Evolutionary conservation across 2,888 invertebrate species (phyloP), one percentile per base, ranked within the genome.

Genomic region (Xestia c-nigrum): DNA sequence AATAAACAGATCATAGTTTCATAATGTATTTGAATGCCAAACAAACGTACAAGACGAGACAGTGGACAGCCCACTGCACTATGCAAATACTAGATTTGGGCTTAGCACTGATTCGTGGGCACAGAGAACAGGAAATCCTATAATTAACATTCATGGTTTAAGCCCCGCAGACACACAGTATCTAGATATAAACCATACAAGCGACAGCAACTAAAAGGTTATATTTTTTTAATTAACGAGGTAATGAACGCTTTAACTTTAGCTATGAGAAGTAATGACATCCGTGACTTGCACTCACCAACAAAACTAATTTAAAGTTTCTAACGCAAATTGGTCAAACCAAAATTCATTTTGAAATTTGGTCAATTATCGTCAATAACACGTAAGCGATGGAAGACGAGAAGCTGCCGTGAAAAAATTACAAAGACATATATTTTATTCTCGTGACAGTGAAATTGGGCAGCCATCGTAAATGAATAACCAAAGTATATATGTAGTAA

Each of bases 291-390:
- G 89, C 88, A 88, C 87, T 89, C 84, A 68, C 78, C 84, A 89
- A 89, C 88, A 90, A 91, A 91, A 88, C 87, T 86, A 91, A 91
- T 91, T 90, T 89, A 89, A 90, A 91, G 86, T 90, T 91, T 74
- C 74, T 79, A 86, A 85, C 74, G 74, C 77, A 88, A 90, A 90
- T 89, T 88, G 88, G 87, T 88, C 88, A 86, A 83, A 88, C 84
- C 79, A 82, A 88, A 90, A 88, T 89, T 88, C 74, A 89, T 90
- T 90, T 89, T 71, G 75, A 84, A 88, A 84, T 84, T 83, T 87
- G 83, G 84, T 72, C 84, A 87, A 87, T 89, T 88, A 87, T 85
- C 85, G 78, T 85, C 81, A 84, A 87, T 87, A 87, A 80, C 71
- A 78, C 74, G 65, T 81, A 72, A 76, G 83, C 55, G 74, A 71